Evolutionary conservation across 2,797 vertebrate species (phyloP).

Genomic region (Chromobotia macracanthus): DNA sequence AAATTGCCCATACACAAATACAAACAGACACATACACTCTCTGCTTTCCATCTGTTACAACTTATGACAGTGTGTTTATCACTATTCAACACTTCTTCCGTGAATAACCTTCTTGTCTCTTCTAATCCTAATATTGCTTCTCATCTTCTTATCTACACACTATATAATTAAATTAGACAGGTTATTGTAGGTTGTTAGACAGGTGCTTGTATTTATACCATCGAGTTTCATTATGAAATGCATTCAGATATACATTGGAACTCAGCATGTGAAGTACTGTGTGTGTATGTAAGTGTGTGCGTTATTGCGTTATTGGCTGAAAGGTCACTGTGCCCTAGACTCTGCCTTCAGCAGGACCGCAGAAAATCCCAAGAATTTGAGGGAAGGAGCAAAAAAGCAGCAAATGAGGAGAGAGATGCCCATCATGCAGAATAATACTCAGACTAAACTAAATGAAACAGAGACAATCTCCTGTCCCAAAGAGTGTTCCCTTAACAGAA

Average conservation of each 20-base stretch:
- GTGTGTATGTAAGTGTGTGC: constrained; percentile 1
- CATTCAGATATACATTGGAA: background rate
- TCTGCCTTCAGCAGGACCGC: constrained; percentile 46
- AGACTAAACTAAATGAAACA: constrained; percentile 30
- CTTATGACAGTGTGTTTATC: background rate
- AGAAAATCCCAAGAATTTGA: constrained; percentile 50
- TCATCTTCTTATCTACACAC: background rate
- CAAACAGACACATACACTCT: background rate
- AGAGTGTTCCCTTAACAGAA: too few species aligned
- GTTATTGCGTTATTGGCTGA: constrained; percentile 11
- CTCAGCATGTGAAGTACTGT: too few species aligned
- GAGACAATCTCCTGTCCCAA: background rate
- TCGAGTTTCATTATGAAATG: too few species aligned
- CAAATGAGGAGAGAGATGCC: constrained; percentile 24
- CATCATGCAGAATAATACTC: background rate
- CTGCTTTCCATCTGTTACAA: background rate
- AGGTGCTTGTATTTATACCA: too few species aligned
- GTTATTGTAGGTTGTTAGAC: too few species aligned
- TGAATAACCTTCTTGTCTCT: background rate
- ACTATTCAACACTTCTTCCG: background rate
- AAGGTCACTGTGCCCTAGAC: constrained; percentile 35
- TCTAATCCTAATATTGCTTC: too few species aligned
- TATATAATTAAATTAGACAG: background rate
- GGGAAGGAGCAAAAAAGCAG: constrained; percentile 13
- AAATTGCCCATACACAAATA: background rate